Base-by-base conservation (phyloP, 1,140 invertebrate genomes). In the Lutraria rhynchaena region DNA sequence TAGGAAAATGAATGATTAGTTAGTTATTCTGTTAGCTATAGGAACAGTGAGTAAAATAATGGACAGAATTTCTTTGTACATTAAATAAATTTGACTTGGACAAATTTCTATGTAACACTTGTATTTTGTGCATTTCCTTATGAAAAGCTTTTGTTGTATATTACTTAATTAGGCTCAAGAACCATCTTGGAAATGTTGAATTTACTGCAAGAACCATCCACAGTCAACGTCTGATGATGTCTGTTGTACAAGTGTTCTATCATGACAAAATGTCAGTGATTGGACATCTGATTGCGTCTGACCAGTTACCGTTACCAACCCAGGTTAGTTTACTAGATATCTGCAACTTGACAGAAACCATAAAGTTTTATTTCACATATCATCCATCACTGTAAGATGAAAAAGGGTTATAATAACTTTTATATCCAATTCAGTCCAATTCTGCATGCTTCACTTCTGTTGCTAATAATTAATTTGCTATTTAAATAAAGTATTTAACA, bases 221-320 rank as follows among this genome's bases (percentile, higher is more conserved):
- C 84, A 89, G 87, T 63, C 81, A 88, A 13, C 86, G 87, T 3
- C 61, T 92, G 73, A 74, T 90, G 63, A 88, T 89, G 90, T 92
- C 92, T 19, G 90, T 87, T 5, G 83, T 92, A 1, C 91, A 92
- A 78, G 88, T 92, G 41, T 92, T 88, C 69, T 90, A 88, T 61
- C 85, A 87, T 17, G 89, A 92, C 81, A 89, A 89, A 51, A 90
- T 92, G 90, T 81, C 86, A 7, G 87, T 80, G 22, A 78, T 89
- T n/a, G 82, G 83, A 22, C 88, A 90, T 58, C 71, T 89, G 7
- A 83, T 90, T 51, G 88, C 84, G 19, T 82, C 77, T n/a, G 87
- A 89, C n/a, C 89, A 89, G 49, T 69, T 90, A 53, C 89, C 88
- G 15, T 31, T 77, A 24, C 74, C 74, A 15, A 65, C 74, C 22